Percentiles rank a stretch among this genome's conserved stretches.
These are phyloP conservation scores for Allophyes oxyacanthae DNA, from an alignment of 2,888 invertebrate genomes.

Conservation along the genomic window DNA sequence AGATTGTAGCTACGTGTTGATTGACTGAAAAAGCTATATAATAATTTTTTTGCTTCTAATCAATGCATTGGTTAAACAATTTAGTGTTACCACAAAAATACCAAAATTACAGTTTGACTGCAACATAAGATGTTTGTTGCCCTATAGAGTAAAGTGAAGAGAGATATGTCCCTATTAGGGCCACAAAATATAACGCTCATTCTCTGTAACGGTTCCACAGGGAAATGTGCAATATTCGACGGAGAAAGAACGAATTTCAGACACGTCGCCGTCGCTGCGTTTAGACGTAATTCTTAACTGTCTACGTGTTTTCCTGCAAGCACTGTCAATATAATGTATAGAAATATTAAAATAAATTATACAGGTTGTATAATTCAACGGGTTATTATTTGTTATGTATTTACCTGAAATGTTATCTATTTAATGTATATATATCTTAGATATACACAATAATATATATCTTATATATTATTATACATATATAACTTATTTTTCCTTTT, in stretches of 20 bases:
- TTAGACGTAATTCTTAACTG: slow-evolving; percentile 60
- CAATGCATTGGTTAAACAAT: background rate
- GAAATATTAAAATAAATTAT: slow-evolving; percentile 23
- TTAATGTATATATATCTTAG: no score
- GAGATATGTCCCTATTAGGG: slow-evolving; percentile 69
- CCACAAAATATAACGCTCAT: slow-evolving; percentile 69
- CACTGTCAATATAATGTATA: slow-evolving; percentile 19
- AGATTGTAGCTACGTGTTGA: no score
- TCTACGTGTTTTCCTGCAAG: slow-evolving; percentile 34
- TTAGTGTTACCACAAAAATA: slow-evolving; percentile 5
- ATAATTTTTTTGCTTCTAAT: no score
- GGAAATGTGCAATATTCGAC: slow-evolving; percentile 65
- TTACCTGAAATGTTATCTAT: no score
- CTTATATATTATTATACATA: no score
- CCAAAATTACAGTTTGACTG: slow-evolving; percentile 13
- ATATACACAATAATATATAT: no score
- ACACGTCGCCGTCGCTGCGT: slow-evolving; percentile 46
- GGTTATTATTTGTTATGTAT: no score
- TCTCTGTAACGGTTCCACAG: slow-evolving; percentile 63
- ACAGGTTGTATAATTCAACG: no score
- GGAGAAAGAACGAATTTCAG: slow-evolving; percentile 61
- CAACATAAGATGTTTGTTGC: slow-evolving; percentile 59
- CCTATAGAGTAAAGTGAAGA: slow-evolving; percentile 58
- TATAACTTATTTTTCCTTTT: no score
- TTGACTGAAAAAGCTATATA: no score